These are phyloP conservation scores for Metridium senile DNA, from an alignment of 92 coral and sea anemone genomes.

Conservation along the genomic window DNA sequence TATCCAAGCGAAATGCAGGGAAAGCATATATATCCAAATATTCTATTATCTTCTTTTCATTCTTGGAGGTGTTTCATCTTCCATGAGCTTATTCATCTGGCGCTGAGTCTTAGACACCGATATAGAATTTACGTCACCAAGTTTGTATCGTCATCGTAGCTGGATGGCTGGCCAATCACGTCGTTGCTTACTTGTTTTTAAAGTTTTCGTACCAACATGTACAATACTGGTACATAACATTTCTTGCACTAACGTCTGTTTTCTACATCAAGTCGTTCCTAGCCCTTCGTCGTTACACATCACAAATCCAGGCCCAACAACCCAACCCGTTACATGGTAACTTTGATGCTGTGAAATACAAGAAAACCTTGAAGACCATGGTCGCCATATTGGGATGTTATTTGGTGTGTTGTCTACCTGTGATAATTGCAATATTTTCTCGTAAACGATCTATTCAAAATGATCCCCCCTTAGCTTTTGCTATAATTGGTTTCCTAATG, in stretches of 20 bases:
- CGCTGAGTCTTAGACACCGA: conserved; percentile 39
- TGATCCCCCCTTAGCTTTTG: not conserved
- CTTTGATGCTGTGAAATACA: conserved; percentile 35
- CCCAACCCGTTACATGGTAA: conserved; percentile 15
- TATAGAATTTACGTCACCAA: conserved; percentile 30
- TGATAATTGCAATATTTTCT: not conserved
- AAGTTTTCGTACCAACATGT: too few species aligned
- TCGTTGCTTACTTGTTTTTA: too few species aligned
- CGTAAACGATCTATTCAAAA: too few species aligned
- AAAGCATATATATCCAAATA: too few species aligned
- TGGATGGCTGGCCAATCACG: conserved; percentile 27
- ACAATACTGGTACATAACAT: too few species aligned
- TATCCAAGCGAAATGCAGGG: too few species aligned
- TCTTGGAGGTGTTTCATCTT: too few species aligned
- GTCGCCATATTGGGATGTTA: conserved; percentile 9
- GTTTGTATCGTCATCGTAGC: conserved; percentile 22
- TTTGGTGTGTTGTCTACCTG: not conserved
- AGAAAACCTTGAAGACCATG: conserved; percentile 27
- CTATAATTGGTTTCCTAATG: not conserved
- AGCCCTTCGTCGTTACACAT: conserved; percentile 30
- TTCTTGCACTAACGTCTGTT: not conserved
- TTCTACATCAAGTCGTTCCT: conserved; percentile 17
- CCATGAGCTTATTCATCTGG: too few species aligned
- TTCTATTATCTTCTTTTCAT: too few species aligned
- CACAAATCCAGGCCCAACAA: conserved; percentile 22